Evolutionary conservation across 2,113 vertebrate species (phyloP).

Genomic region (Ammodytes marinus): DNA sequence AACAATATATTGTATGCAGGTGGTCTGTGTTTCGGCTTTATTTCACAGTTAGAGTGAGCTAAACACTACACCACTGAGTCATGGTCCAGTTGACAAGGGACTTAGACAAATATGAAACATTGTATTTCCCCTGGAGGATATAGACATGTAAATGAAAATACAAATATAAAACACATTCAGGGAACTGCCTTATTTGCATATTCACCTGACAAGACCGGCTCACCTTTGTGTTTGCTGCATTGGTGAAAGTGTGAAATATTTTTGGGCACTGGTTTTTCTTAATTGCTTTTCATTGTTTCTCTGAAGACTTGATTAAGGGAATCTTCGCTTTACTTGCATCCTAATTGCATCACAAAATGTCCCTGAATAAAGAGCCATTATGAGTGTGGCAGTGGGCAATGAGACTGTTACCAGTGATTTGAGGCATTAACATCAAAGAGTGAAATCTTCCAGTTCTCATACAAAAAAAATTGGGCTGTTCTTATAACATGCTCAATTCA

Average conservation of each 20-base stretch:
- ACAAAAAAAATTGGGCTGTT: conserved; percentile 7
- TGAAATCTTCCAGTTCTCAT: neutral
- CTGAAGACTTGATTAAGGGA: neutral
- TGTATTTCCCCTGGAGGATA: neutral
- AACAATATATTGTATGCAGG: neutral
- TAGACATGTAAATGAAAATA: conserved; percentile 3
- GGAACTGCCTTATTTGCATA: neutral
- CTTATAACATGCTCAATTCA: conserved; percentile 19
- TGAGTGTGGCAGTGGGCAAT: neutral
- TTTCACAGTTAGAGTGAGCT: neutral
- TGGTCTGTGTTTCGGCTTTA: conserved; percentile 6
- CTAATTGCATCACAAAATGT: neutral
- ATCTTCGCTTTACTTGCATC: neutral
- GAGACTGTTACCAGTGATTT: neutral
- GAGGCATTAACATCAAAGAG: neutral
- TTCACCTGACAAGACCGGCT: neutral
- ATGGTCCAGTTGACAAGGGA: neutral
- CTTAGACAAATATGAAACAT: conserved; percentile 10
- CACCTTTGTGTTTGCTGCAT: neutral
- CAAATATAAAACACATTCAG: neutral
- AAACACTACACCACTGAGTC: conserved; percentile 10
- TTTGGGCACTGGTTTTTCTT: neutral
- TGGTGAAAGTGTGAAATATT: neutral
- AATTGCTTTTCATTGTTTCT: neutral
- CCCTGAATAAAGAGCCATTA: neutral